These are phyloP conservation scores for Scylla paramamosain DNA, from an alignment of 1,140 invertebrate genomes.

Conservation along the genomic window DNA sequence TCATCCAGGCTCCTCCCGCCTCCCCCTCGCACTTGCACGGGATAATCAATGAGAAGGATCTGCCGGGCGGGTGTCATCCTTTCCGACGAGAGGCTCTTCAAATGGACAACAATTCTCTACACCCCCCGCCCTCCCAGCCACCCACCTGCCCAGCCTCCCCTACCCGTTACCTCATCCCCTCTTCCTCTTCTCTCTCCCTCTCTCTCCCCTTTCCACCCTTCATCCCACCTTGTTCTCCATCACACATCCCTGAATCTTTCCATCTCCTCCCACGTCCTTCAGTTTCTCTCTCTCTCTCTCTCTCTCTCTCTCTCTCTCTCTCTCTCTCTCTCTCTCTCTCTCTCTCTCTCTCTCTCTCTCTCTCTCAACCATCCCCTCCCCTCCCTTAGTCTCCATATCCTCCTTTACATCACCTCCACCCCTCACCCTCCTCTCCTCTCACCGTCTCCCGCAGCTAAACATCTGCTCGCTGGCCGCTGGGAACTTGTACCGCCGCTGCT, in stretches of 20 bases:
- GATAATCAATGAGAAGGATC: neutral
- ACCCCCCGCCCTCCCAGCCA: too few species aligned
- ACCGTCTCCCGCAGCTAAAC: neutral
- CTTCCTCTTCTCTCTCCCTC: too few species aligned
- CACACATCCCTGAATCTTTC: neutral
- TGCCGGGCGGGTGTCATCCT: neutral
- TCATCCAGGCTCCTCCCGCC: neutral
- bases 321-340: neutral
- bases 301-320: neutral
- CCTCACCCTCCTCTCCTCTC: neutral
- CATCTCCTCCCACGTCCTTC: neutral
- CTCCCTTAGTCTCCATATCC: neutral
- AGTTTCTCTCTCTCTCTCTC: conserved; percentile 9
- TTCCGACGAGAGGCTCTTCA: neutral
- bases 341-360: conserved; percentile 3
- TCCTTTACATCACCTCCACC: neutral
- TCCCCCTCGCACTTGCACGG: neutral
- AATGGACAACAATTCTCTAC: neutral
- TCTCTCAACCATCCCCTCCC: neutral
- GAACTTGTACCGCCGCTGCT: too few species aligned
- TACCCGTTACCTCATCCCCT: too few species aligned
- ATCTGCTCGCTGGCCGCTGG: neutral
- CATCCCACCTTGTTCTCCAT: neutral
- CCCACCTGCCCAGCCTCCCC: too few species aligned
- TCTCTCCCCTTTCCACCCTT: neutral